Evolutionary conservation across 2,888 invertebrate genomes (phyloP).

Genomic region (Nebria salina): DNA sequence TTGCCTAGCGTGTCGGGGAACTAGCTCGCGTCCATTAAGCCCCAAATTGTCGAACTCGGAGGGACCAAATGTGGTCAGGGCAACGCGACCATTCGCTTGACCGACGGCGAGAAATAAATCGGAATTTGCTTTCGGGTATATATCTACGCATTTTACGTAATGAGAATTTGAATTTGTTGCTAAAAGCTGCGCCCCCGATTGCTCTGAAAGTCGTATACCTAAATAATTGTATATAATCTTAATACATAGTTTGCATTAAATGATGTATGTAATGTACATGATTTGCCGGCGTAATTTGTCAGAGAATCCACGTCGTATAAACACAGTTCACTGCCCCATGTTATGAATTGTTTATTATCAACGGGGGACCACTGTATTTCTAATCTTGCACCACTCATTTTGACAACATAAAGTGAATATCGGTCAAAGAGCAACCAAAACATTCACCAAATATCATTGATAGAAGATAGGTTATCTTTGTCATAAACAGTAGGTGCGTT

Average conservation of each 20-base stretch:
- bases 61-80: slow-evolving; percentile 80
- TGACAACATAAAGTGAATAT: too few relatives aligned
- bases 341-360: slow-evolving; percentile 81
- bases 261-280: slow-evolving; percentile 42
- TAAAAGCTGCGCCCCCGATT: slow-evolving; percentile 74
- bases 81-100: slow-evolving; percentile 87
- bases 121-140: slow-evolving; percentile 79
- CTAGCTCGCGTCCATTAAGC: slow-evolving; percentile 84
- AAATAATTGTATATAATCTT: slow-evolving; percentile 51
- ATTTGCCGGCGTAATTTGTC: slow-evolving; percentile 65
- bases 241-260: slow-evolving; percentile 46
- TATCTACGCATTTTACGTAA: slow-evolving; percentile 87
- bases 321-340: slow-evolving; percentile 90
- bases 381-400: slow-evolving; percentile 64
- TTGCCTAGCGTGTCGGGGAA: slow-evolving; percentile 83
- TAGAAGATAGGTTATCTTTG: too few relatives aligned
- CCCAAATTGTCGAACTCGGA: slow-evolving; percentile 73
- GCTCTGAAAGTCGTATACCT: slow-evolving; percentile 77
- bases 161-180: slow-evolving; percentile 79
- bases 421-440: too few relatives aligned
- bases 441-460: too few relatives aligned
- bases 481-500: too few relatives aligned
- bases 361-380: slow-evolving; percentile 91
- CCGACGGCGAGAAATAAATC: slow-evolving; percentile 89
- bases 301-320: slow-evolving; percentile 80